Evolutionary conservation across 2,797 vertebrate species (phyloP), one percentile per base, ranked within the genome.

Genomic region (Vespertilio murinus): DNA sequence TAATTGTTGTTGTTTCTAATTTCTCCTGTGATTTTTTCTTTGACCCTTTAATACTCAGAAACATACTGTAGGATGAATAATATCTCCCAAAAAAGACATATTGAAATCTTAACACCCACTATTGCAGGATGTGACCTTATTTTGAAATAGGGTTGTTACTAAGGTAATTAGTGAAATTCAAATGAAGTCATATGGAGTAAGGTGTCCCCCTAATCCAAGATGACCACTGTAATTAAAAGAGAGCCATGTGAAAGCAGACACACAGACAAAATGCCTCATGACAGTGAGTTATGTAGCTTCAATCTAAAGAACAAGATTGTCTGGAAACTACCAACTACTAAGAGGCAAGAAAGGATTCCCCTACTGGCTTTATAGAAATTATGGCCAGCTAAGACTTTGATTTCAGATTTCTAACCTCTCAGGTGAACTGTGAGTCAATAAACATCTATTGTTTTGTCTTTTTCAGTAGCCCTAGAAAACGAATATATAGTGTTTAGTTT

Each of bases 81-180:
- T 42, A 20, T 7, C 13, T 8, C 11, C 35, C 17, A 0, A 2
- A 75, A 45, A 78, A 35, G 4, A 18, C 23, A 47, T 18, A 6
- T 28, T 84, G 54, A 45, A 78, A 14, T 25, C 6, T 30, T 71
- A 67, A 38, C 22, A 47, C 0, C 30, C 1, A 47, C 16, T 90
- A 17, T 71, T 67, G 30, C 16, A 71, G 17, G 54, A 78, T 59
- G 3, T 45, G 18, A 83, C 2, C 25, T 82, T 71, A 65, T 74
- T 67, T 77, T 45, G 28, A 49, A 93, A 71, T 33, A 70, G 1
- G 12, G 2, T 47, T 80, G 16, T 67, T 73, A 40, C 16, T n/a
- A 17, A 94, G 28, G 28, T 28, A 64, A 81, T 33, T 93, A 45
- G 25, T 92, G 40, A 83, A 83, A 56, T 22, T 45, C 88, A 75